phyloP scores from a whole-genome alignment of 2,113 vertebrate species.

The Microcebus lehilahytsara region DNA sequence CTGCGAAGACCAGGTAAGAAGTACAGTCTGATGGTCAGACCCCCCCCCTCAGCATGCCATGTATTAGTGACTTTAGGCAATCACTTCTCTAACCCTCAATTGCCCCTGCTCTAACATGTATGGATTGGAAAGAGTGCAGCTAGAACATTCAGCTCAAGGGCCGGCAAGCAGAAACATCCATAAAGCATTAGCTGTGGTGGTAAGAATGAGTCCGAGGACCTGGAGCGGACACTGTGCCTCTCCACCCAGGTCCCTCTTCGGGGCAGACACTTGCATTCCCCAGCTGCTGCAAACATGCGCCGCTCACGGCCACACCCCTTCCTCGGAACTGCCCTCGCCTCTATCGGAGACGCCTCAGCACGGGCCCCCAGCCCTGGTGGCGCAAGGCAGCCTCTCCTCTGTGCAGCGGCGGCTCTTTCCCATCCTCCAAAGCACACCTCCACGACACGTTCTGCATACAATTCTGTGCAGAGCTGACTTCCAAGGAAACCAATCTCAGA shows the following conservation, averaged over 20 bases:
- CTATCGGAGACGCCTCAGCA: background rate
- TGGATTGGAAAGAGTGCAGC: background rate
- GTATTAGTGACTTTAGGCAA: background rate
- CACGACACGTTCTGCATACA: background rate
- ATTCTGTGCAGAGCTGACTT: background rate
- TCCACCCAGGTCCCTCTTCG: background rate
- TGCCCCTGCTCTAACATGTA: background rate
- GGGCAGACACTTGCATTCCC: background rate
- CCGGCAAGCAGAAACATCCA: background rate
- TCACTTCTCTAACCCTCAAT: background rate
- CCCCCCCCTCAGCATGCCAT: background rate
- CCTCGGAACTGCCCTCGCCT: background rate
- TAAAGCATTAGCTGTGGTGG: rapidly evolving
- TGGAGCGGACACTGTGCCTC: rapidly evolving
- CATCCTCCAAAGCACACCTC: background rate
- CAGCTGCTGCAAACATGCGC: too few species aligned
- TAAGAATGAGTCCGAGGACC: background rate
- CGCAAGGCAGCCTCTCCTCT: background rate
- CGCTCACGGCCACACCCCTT: background rate
- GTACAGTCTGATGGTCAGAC: background rate
- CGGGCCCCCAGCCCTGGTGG: rapidly evolving
- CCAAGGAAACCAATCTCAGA: background rate
- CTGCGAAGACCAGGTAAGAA: background rate
- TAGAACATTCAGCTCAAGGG: background rate
- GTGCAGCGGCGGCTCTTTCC: background rate